These are phyloP conservation scores for Morpho deidamia DNA, from an alignment of 2,888 invertebrate genomes.

Conservation along the genomic window DNA sequence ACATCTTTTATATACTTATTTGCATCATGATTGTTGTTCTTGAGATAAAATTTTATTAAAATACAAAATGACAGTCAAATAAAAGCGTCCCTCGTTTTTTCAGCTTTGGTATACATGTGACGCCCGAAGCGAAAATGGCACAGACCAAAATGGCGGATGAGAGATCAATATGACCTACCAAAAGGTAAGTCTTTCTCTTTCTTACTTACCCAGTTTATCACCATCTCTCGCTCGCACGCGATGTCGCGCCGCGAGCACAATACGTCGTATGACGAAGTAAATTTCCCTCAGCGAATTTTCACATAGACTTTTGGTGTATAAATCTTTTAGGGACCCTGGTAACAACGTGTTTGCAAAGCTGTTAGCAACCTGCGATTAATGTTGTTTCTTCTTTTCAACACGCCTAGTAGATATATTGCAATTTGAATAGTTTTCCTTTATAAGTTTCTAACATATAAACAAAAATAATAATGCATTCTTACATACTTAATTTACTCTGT, in stretches of 20 bases:
- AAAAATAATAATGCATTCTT: no score
- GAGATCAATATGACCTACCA: slow-evolving; percentile 78
- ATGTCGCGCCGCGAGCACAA: slow-evolving; percentile 53
- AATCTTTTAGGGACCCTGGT: slow-evolving; percentile 33
- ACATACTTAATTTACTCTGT: no score
- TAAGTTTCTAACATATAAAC: background rate
- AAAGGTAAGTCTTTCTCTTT: slow-evolving; percentile 56
- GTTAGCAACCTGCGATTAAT: slow-evolving; percentile 59
- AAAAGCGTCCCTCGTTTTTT: slow-evolving; percentile 56
- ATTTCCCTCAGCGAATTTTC: slow-evolving; percentile 60
- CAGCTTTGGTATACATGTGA: slow-evolving; percentile 59
- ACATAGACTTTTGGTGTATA: slow-evolving; percentile 35
- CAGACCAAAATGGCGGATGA: slow-evolving; percentile 75
- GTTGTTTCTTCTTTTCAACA: slow-evolving; percentile 24
- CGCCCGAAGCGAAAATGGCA: slow-evolving; percentile 70
- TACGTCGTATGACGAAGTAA: slow-evolving; percentile 62
- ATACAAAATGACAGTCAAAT: slow-evolving; percentile 65
- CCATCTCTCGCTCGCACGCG: slow-evolving; percentile 48
- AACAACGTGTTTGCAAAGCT: slow-evolving; percentile 57
- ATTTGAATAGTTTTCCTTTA: background rate
- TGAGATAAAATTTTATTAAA: slow-evolving; percentile 67
- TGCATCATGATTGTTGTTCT: slow-evolving; percentile 52
- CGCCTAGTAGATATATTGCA: slow-evolving; percentile 26
- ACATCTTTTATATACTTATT: slow-evolving; percentile 57
- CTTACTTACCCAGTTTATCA: slow-evolving; percentile 31